These are phyloP conservation scores for Drosophila antonietae DNA, from an alignment of 2,888 invertebrate genomes.

Conservation along the genomic window DNA sequence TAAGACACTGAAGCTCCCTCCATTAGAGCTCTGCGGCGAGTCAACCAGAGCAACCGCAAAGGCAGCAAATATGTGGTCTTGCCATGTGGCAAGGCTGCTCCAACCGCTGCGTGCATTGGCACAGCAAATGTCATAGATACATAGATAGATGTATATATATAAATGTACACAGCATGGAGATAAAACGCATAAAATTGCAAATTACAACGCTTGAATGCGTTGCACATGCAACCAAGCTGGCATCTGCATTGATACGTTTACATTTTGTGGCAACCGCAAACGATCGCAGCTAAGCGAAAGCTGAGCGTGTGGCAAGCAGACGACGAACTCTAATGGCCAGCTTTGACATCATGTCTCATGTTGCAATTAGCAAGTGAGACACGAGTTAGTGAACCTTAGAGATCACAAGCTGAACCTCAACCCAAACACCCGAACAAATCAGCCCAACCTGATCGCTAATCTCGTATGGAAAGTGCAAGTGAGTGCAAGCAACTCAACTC, in stretches of 20 bases:
- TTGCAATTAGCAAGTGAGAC: constrained; percentile 73
- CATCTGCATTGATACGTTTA: constrained; percentile 71
- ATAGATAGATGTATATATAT: constrained; percentile 15
- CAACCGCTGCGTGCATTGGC: constrained; percentile 41
- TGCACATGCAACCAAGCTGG: constrained; percentile 53
- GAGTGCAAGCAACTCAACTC: constrained; percentile 53
- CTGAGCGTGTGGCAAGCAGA: constrained; percentile 75
- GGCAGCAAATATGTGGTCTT: constrained; percentile 45
- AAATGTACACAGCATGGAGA: constrained; percentile 41
- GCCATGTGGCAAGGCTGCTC: constrained; percentile 51
- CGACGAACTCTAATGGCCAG: constrained; percentile 65
- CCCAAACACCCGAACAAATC: neutral
- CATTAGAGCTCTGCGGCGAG: constrained; percentile 35
- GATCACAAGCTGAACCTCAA: constrained; percentile 18
- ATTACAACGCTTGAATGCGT: constrained; percentile 68
- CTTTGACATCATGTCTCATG: constrained; percentile 70
- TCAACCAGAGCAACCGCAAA: constrained; percentile 53
- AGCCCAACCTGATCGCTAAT: constrained; percentile 35
- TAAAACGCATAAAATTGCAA: constrained; percentile 76
- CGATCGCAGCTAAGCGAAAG: constrained; percentile 32
- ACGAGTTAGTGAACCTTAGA: constrained; percentile 67
- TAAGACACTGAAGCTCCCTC: constrained; percentile 17
- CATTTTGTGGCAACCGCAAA: constrained; percentile 69
- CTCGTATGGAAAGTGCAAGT: constrained; percentile 73
- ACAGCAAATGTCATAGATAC: constrained; percentile 33